phyloP scores from a whole-genome alignment of 2,797 vertebrate species.

The Lutjanus argentimaculatus region DNA sequence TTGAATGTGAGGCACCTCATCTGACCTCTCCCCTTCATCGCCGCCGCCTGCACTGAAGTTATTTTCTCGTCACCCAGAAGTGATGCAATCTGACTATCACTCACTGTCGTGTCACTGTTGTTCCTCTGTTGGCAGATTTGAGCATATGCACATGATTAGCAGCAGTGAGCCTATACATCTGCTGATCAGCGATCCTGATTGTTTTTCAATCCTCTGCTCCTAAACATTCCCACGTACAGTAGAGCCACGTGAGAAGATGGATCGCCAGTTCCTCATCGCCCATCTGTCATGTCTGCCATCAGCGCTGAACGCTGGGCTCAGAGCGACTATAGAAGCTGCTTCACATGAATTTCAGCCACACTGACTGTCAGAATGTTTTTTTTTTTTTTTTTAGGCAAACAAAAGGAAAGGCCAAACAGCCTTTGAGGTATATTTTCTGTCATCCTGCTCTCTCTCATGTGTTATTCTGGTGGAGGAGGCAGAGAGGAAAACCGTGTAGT shows the following conservation, averaged over 20 bases:
- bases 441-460: conserved; percentile 38
- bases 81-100: conserved; percentile 22
- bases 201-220: conserved; percentile 42
- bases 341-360: conserved; percentile 38
- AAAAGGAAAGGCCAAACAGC: conserved; percentile 35
- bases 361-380: conserved; percentile 28
- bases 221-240: conserved; percentile 33
- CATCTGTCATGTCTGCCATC: conserved; percentile 60
- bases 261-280: conserved; percentile 34
- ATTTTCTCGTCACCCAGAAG: conserved; percentile 11
- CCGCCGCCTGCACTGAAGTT: conserved; percentile 17
- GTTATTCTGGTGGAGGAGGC: conserved; percentile 47
- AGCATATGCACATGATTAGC: conserved; percentile 53
- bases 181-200: conserved; percentile 46
- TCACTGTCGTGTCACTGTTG: conserved; percentile 23
- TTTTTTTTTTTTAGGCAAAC: conserved; percentile 34
- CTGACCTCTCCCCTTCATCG: conserved; percentile 16
- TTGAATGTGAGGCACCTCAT: conserved; percentile 32
- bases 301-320: conserved; percentile 21
- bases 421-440: conserved; percentile 51
- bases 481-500: conserved; percentile 68
- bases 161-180: conserved; percentile 44
- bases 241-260: conserved; percentile 37
- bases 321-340: conserved; percentile 9
- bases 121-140: conserved; percentile 28